Evolutionary conservation across 92 coral and sea anemone genomes (phyloP).

Genomic region (Phenganax marumi): DNA sequence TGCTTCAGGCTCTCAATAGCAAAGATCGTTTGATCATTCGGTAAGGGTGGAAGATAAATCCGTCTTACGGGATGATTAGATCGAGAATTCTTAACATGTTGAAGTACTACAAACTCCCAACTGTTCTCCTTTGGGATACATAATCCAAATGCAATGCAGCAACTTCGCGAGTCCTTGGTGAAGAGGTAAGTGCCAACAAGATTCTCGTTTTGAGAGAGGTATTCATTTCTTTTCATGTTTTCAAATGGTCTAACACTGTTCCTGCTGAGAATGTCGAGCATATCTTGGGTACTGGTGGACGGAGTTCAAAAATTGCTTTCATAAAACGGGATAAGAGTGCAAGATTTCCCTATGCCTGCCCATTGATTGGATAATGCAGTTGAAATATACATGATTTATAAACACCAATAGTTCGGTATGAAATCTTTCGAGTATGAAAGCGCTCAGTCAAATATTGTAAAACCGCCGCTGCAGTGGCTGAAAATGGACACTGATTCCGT

Average conservation of each 20-base stretch:
- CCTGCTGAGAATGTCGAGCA: slow-evolving; percentile 17
- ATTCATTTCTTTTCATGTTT: slow-evolving; percentile 26
- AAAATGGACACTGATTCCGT: too few species aligned
- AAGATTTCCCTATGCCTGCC: slow-evolving; percentile 20
- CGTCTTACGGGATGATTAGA: slow-evolving; percentile 38
- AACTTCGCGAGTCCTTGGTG: slow-evolving; percentile 40
- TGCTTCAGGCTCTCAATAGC: too few species aligned
- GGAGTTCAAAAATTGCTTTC: slow-evolving; percentile 11
- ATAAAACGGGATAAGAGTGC: slow-evolving; percentile 38
- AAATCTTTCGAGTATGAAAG: too few species aligned
- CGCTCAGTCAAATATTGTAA: too few species aligned
- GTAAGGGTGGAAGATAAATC: too few species aligned
- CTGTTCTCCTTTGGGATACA: slow-evolving; percentile 10
- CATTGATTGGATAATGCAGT: too few species aligned
- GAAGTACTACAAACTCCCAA: slow-evolving; percentile 50
- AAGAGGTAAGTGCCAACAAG: slow-evolving; percentile 26
- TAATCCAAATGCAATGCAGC: slow-evolving; percentile 37
- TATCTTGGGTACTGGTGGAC: slow-evolving; percentile 13
- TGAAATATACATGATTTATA: too few species aligned
- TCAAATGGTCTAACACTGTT: background rate
- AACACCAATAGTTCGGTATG: too few species aligned
- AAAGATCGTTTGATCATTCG: too few species aligned
- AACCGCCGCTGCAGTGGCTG: too few species aligned
- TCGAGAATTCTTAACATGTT: slow-evolving; percentile 42
- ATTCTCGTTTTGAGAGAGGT: slow-evolving; percentile 11